These are phyloP conservation scores for Eucriotettix oculatus DNA, from an alignment of 2,888 invertebrate genomes.

Conservation along the genomic window DNA sequence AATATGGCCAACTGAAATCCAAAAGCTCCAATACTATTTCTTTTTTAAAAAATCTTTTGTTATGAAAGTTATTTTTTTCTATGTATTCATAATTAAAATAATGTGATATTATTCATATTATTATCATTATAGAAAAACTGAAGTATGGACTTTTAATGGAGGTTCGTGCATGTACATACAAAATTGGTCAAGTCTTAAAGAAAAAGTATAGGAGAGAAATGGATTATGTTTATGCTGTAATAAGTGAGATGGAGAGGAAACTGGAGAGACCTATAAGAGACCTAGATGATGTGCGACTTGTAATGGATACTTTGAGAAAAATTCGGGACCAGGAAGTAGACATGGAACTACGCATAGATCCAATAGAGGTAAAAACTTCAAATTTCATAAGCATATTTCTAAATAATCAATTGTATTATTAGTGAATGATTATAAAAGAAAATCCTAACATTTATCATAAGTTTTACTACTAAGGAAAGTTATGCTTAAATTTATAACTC, in stretches of 20 bases:
- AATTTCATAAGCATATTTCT: not conserved
- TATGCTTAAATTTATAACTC: too few species aligned
- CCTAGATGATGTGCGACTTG: constrained; percentile 81
- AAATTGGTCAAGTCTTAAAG: constrained; percentile 73
- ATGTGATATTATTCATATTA: not conserved
- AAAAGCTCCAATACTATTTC: too few species aligned
- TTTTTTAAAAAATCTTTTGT: too few species aligned
- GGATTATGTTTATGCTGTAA: constrained; percentile 84
- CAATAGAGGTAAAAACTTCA: constrained; percentile 54
- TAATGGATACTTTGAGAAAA: constrained; percentile 86
- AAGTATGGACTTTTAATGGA: constrained; percentile 74
- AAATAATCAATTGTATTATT: too few species aligned
- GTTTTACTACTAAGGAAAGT: too few species aligned
- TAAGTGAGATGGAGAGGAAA: constrained; percentile 82
- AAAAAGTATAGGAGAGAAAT: constrained; percentile 82
- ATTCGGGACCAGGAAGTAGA: constrained; percentile 90
- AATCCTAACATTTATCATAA: too few species aligned
- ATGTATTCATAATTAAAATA: too few species aligned
- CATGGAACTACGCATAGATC: constrained; percentile 84
- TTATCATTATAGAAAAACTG: constrained; percentile 31
- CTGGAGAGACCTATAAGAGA: constrained; percentile 77
- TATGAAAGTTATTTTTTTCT: too few species aligned
- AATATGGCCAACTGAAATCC: too few species aligned
- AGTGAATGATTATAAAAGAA: too few species aligned
- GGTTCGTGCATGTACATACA: constrained; percentile 59